phyloP scores from a whole-genome alignment of 2,113 vertebrate species.

The Fukomys damarensis region DNA sequence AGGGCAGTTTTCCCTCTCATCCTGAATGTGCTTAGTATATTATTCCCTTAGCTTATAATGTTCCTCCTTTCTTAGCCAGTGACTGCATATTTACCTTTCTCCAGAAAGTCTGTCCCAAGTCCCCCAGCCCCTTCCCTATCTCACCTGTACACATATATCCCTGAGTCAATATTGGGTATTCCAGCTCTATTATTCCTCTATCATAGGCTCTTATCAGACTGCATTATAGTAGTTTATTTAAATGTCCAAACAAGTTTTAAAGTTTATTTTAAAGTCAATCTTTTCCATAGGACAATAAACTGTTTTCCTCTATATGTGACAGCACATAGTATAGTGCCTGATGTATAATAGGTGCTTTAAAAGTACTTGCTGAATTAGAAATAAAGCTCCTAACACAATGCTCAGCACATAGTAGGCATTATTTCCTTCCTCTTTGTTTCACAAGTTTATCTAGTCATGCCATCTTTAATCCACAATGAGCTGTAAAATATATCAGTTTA shows the following conservation, averaged over 20 bases:
- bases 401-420: not conserved
- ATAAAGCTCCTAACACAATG: constrained; percentile 18
- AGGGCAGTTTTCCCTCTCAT: not conserved
- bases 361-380: constrained; percentile 2
- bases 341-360: not conserved
- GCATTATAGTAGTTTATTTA: constrained; percentile 21
- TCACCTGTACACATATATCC: not conserved
- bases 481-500: not conserved
- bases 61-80: not conserved
- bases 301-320: not conserved
- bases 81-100: not conserved
- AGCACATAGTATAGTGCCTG: not conserved
- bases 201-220: not conserved
- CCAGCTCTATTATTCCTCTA: not conserved
- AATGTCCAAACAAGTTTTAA: constrained; percentile 8
- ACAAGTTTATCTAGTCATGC: not conserved
- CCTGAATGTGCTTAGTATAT: not conserved
- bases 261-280: not conserved
- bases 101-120: not conserved
- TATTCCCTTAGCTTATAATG: not conserved
- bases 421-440: not conserved
- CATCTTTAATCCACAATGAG: constrained; percentile 17
- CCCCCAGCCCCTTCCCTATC: not conserved
- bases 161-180: not conserved
- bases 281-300: not conserved